These are phyloP conservation scores for Diorhabda carinulata DNA, from an alignment of 1,140 invertebrate genomes.

Conservation along the genomic window DNA sequence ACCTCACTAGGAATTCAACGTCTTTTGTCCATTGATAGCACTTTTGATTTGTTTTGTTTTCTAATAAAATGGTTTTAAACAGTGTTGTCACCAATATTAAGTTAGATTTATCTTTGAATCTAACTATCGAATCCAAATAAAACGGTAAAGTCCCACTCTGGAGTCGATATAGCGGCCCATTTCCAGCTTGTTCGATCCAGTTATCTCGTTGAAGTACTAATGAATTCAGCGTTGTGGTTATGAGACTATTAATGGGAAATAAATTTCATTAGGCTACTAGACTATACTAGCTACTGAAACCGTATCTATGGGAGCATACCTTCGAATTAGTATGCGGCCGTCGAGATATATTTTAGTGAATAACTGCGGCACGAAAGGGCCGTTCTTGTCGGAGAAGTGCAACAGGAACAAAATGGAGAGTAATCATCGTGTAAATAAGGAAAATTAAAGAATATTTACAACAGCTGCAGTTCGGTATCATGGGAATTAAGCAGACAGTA, in stretches of 20 bases:
- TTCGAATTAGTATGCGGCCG: slow-evolving; percentile 19
- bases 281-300: background rate
- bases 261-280: slow-evolving; percentile 18
- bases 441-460: background rate
- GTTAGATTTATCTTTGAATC: too few species aligned
- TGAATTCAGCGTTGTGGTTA: slow-evolving; percentile 15
- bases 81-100: too few species aligned
- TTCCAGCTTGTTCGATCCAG: slow-evolving; percentile 14
- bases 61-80: too few species aligned
- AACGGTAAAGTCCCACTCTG: background rate
- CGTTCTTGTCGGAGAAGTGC: background rate
- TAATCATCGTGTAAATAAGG: slow-evolving; percentile 11
- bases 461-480: background rate
- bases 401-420: slow-evolving; percentile 3
- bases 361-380: slow-evolving; percentile 7
- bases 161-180: background rate
- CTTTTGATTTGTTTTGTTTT: too few species aligned
- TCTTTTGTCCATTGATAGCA: too few species aligned
- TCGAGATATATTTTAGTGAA: slow-evolving; percentile 12
- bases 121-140: too few species aligned
- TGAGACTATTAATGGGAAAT: slow-evolving; percentile 14
- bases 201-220: slow-evolving; percentile 5
- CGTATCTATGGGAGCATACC: slow-evolving; percentile 13
- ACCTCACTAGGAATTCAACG: too few species aligned
- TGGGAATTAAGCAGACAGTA: too few species aligned